Conservation (phyloP, 2,113 vertebrate species). For the Corydoras maculifer region DNA sequence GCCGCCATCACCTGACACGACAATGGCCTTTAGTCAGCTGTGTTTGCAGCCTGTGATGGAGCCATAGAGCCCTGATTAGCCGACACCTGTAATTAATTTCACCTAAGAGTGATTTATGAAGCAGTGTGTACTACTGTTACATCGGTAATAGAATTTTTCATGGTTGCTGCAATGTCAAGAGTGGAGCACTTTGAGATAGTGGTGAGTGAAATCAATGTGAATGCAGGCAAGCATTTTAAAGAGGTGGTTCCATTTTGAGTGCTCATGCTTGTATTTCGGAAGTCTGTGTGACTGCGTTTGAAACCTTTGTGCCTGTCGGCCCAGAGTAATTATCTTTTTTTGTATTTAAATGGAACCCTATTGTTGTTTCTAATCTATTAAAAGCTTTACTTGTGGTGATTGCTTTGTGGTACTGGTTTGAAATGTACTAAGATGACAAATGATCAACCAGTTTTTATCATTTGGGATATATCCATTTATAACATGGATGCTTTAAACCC, state of each 20-base stretch:
- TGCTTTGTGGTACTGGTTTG: not conserved
- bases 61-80: conserved; percentile 38
- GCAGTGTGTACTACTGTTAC: conserved; percentile 17
- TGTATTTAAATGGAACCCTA: too few relatives aligned
- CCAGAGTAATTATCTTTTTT: too few relatives aligned
- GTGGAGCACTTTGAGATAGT: conserved; percentile 19
- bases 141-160: conserved; percentile 19
- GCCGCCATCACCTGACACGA: conserved; percentile 38
- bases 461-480: too few relatives aligned
- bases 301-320: not conserved
- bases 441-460: not conserved
- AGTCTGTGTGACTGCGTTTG: not conserved
- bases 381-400: not conserved
- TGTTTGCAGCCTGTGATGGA: conserved; percentile 32
- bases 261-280: not conserved
- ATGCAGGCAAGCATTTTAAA: conserved; percentile 14
- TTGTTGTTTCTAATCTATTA: too few relatives aligned
- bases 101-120: conserved; percentile 35
- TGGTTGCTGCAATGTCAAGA: conserved; percentile 12
- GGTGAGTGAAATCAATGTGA: not conserved
- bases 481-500: too few relatives aligned
- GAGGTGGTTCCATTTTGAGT: not conserved
- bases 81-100: conserved; percentile 40
- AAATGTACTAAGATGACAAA: not conserved
- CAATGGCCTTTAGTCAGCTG: conserved; percentile 36